phyloP scores from a whole-genome alignment of 2,113 vertebrate genomes.

The Rhinolophus sinicus region DNA sequence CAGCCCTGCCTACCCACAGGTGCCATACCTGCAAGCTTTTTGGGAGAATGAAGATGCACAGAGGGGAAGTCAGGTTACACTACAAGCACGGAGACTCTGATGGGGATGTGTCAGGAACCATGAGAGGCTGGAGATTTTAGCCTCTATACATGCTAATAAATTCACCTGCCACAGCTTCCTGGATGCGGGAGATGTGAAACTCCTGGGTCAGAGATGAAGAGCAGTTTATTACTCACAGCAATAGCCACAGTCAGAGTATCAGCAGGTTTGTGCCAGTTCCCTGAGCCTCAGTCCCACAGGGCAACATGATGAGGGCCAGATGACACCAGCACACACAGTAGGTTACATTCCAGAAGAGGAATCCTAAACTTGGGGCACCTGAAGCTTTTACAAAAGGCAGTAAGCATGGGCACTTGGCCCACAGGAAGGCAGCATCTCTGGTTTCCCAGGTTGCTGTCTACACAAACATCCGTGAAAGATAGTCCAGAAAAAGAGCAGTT shows the following conservation, averaged over 20 bases:
- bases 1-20: not conserved
- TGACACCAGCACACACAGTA: not conserved
- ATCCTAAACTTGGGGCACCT: not conserved
- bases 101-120: not conserved
- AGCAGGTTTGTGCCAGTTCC: not conserved
- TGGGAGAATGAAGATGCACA: not conserved
- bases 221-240: not conserved
- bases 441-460: not conserved
- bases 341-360: not conserved
- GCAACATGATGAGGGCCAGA: not conserved
- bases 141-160: not conserved
- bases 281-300: not conserved
- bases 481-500: not conserved
- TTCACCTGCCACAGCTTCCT: not conserved
- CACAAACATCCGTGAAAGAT: not conserved
- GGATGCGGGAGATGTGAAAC: not conserved
- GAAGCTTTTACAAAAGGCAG: not conserved
- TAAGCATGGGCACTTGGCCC: not conserved
- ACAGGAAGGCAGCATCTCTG: not conserved
- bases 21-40: not conserved
- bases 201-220: not conserved
- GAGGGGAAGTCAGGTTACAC: not conserved
- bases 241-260: not conserved
- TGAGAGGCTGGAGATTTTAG: not conserved
- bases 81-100: not conserved